Conservation (phyloP, 1,140 invertebrate species). For the Dendrolimus punctatus region DNA sequence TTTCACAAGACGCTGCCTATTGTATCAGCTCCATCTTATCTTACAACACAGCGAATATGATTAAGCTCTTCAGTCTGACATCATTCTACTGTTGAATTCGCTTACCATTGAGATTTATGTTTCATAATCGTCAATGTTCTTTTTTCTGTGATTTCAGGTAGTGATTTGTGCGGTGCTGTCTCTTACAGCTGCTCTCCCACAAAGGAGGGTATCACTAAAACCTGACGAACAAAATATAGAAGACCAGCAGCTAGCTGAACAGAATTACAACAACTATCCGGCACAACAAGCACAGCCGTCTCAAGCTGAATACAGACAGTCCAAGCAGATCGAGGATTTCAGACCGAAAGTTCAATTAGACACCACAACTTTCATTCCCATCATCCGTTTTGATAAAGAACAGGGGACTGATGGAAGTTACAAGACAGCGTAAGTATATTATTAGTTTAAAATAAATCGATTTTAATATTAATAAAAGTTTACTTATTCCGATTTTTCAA, state of each 20-base stretch:
- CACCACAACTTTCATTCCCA: slow-evolving; percentile 82
- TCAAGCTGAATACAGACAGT: slow-evolving; percentile 41
- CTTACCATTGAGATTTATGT: slow-evolving; percentile 6
- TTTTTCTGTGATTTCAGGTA: slow-evolving; percentile 39
- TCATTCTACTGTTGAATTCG: slow-evolving; percentile 28
- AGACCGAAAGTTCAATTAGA: slow-evolving; percentile 56
- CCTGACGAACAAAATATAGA: slow-evolving; percentile 29
- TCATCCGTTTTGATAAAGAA: slow-evolving; percentile 85
- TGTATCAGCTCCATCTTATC: slow-evolving; percentile 60
- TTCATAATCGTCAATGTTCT: not conserved
- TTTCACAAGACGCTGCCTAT: slow-evolving; percentile 59
- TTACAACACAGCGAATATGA: slow-evolving; percentile 61
- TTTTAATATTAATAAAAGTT: too few species aligned
- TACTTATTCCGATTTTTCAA: too few species aligned
- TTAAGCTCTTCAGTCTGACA: slow-evolving; percentile 59
- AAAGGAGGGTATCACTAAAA: slow-evolving; percentile 47
- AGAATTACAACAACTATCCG: slow-evolving; percentile 55
- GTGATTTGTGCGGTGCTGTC: slow-evolving; percentile 41
- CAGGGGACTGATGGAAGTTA: slow-evolving; percentile 86
- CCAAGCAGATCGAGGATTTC: slow-evolving; percentile 45
- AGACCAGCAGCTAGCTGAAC: slow-evolving; percentile 52
- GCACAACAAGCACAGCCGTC: slow-evolving; percentile 21
- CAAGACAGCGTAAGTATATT: slow-evolving; percentile 79
- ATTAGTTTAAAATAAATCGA: not conserved
- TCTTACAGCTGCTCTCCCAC: slow-evolving; percentile 47